phyloP scores from a whole-genome alignment of 2,113 vertebrate genomes.

The Nycticorax nycticorax region DNA sequence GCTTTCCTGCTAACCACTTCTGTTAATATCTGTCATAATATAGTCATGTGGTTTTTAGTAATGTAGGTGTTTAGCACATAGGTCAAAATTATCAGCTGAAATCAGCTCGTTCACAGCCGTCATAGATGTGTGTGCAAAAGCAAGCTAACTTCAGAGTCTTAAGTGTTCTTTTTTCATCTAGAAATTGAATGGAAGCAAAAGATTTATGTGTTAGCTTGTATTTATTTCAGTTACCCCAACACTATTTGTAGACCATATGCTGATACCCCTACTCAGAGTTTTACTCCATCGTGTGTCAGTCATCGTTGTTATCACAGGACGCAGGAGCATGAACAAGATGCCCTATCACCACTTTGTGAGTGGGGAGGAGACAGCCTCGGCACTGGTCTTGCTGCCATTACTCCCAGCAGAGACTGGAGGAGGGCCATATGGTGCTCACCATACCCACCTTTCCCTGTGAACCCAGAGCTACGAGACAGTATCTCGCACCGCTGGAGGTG shows the following conservation, averaged over 20 bases:
- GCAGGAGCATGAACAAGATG: neutral
- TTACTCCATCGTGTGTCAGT: neutral
- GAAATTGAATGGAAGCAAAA: neutral
- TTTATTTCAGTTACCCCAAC: neutral
- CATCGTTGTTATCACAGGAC: neutral
- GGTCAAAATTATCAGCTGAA: neutral
- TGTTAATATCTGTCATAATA: neutral
- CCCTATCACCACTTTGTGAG: neutral
- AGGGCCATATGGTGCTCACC: neutral
- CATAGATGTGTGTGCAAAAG: neutral
- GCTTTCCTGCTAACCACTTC: constrained; percentile 24
- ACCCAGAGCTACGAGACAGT: neutral
- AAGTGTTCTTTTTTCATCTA: neutral
- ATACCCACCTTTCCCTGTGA: neutral
- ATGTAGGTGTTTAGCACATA: constrained; percentile 18
- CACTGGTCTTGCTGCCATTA: neutral
- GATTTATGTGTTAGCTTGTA: neutral
- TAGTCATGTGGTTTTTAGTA: constrained; percentile 43
- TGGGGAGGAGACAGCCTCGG: neutral
- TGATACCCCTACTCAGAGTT: neutral
- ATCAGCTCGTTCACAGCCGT: neutral
- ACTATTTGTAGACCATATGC: neutral
- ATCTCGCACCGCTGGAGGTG: neutral
- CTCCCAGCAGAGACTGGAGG: neutral
- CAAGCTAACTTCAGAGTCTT: neutral